These are phyloP conservation scores for Rotaria macrura DNA, from an alignment of 2,888 invertebrate genomes.

Conservation along the genomic window DNA sequence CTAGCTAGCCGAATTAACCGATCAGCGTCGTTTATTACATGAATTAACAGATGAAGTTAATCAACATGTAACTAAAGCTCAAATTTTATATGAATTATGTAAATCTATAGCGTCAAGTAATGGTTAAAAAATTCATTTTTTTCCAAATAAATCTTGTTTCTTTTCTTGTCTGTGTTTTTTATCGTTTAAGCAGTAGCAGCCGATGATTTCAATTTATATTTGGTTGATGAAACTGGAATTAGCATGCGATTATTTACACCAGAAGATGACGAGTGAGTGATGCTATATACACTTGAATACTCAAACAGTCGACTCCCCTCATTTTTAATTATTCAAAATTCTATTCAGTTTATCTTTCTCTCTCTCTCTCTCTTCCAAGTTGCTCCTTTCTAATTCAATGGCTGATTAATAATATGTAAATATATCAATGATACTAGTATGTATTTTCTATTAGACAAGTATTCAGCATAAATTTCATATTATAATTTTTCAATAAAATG, in stretches of 20 bases:
- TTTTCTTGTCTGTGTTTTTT: no score
- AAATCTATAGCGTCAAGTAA: not conserved
- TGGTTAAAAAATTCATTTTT: not conserved
- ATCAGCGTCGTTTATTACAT: not conserved
- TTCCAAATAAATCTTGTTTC: not conserved
- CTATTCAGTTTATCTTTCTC: no score
- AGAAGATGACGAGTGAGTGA: not conserved
- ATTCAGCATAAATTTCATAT: no score
- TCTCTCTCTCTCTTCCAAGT: not conserved
- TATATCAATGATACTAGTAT: no score
- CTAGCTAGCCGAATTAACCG: not conserved
- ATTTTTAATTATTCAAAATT: no score
- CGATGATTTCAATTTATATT: constrained; percentile 16
- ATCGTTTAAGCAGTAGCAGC: not conserved
- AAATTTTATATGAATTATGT: not conserved
- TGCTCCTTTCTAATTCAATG: not conserved
- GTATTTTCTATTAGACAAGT: no score
- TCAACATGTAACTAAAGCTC: constrained; percentile 11
- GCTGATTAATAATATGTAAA: not conserved
- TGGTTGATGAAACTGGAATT: constrained; percentile 3
- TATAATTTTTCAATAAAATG: no score
- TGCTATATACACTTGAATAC: no score
- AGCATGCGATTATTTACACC: not conserved
- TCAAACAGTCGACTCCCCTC: no score
- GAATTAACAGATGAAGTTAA: not conserved